Evolutionary conservation across 2,888 invertebrate species (phyloP).

Genomic region (Strigamia maritima): DNA sequence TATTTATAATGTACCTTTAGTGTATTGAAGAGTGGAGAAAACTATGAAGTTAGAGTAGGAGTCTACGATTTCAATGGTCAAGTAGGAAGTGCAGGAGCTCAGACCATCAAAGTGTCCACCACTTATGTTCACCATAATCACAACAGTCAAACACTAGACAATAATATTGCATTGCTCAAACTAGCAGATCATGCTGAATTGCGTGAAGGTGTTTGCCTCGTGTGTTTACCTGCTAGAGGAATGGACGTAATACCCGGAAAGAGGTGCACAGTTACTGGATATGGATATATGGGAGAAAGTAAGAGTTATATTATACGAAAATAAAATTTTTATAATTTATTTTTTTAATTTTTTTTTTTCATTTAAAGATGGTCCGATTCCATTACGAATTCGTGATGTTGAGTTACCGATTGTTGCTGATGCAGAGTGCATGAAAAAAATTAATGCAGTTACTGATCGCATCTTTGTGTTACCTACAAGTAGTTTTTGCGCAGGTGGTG

Average conservation of each 20-base stretch:
- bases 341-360: not conserved
- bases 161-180: constrained; percentile 87
- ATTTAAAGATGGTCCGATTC: constrained; percentile 77
- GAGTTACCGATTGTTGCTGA: constrained; percentile 90
- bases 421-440: constrained; percentile 85
- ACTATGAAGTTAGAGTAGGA: constrained; percentile 87
- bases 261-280: constrained; percentile 87
- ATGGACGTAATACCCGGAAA: constrained; percentile 79
- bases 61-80: constrained; percentile 87
- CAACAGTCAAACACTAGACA: constrained; percentile 89
- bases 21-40: constrained; percentile 62
- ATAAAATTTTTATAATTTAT: not conserved
- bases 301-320: constrained; percentile 43
- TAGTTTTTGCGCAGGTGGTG: constrained; percentile 91
- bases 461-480: constrained; percentile 89
- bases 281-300: constrained; percentile 95
- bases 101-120: constrained; percentile 83
- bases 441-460: constrained; percentile 91
- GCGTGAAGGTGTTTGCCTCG: constrained; percentile 78
- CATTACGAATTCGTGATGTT: constrained; percentile 81
- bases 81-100: constrained; percentile 86
- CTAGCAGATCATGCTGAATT: constrained; percentile 83
- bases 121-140: constrained; percentile 95
- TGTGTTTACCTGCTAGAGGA: constrained; percentile 83
- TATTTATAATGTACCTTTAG: not conserved